phyloP scores from a whole-genome alignment of 2,888 invertebrate genomes.

The Papilio gigon region DNA sequence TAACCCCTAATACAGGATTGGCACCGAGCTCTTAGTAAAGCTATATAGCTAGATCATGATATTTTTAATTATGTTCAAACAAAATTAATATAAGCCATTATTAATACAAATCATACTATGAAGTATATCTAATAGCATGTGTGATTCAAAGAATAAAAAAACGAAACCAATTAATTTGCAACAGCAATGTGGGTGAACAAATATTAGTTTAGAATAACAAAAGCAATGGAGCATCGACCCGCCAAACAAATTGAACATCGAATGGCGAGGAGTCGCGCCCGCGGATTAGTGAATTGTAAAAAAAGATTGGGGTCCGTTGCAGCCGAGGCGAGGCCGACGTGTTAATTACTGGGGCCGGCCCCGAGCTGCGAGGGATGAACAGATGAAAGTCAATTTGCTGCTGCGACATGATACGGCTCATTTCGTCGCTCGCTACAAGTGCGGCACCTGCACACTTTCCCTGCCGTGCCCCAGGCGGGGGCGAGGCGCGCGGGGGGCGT shows the following conservation, averaged over 20 bases:
- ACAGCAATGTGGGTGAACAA: constrained; percentile 12
- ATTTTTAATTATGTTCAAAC: not conserved
- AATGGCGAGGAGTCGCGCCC: constrained; percentile 72
- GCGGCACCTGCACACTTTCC: constrained; percentile 78
- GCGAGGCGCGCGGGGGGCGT: not conserved
- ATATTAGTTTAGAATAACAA: constrained; percentile 24
- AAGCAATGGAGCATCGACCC: constrained; percentile 37
- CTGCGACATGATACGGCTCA: constrained; percentile 85
- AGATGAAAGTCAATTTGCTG: constrained; percentile 85
- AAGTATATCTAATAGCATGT: not conserved
- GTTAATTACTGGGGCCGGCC: constrained; percentile 82
- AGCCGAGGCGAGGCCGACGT: constrained; percentile 76
- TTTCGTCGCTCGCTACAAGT: constrained; percentile 82
- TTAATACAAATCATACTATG: not conserved
- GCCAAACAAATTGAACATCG: constrained; percentile 61
- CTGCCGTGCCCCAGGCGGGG: constrained; percentile 54
- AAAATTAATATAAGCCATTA: not conserved
- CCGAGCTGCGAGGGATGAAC: constrained; percentile 66
- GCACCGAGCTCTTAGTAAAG: too few relatives aligned
- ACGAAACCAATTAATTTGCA: constrained; percentile 33
- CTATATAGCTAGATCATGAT: not conserved
- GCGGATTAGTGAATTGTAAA: constrained; percentile 81
- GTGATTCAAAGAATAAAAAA: not conserved
- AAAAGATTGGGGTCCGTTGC: constrained; percentile 74
- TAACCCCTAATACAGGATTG: too few relatives aligned